Evolutionary conservation across 2,888 invertebrate species (phyloP).

Genomic region (Noctua comes): DNA sequence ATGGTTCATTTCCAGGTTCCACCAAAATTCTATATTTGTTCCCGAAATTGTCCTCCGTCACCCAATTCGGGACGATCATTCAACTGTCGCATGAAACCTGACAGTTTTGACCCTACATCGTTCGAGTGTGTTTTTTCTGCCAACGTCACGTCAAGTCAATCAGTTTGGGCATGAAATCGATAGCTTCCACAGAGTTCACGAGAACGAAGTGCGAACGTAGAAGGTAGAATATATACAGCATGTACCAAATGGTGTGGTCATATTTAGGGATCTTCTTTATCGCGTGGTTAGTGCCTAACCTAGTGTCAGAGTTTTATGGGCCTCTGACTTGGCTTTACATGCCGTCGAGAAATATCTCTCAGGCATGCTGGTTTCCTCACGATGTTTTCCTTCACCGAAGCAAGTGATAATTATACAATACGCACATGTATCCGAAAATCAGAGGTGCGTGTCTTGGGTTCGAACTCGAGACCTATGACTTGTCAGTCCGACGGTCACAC

Average conservation of each 20-base stretch:
- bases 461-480: too few relatives aligned
- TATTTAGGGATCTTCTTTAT: not conserved
- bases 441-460: too few relatives aligned
- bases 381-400: too few relatives aligned
- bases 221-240: constrained; percentile 19
- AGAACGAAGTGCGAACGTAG: constrained; percentile 42
- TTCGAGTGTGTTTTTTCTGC: constrained; percentile 63
- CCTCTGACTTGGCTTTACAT: too few relatives aligned
- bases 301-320: too few relatives aligned
- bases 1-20: not conserved
- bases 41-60: constrained; percentile 10
- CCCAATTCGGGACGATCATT: constrained; percentile 45
- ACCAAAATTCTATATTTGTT: constrained; percentile 8
- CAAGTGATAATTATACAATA: too few relatives aligned
- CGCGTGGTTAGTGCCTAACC: too few relatives aligned
- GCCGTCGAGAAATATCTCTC: too few relatives aligned
- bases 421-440: too few relatives aligned
- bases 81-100: constrained; percentile 54
- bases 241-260: not conserved
- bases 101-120: constrained; percentile 55
- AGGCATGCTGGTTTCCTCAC: too few relatives aligned
- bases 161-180: constrained; percentile 77
- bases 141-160: constrained; percentile 73
- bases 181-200: constrained; percentile 65
- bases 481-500: too few relatives aligned